These are phyloP conservation scores for Microctenopoma steveboyesi DNA, from an alignment of 2,797 vertebrate genomes.

Conservation along the genomic window DNA sequence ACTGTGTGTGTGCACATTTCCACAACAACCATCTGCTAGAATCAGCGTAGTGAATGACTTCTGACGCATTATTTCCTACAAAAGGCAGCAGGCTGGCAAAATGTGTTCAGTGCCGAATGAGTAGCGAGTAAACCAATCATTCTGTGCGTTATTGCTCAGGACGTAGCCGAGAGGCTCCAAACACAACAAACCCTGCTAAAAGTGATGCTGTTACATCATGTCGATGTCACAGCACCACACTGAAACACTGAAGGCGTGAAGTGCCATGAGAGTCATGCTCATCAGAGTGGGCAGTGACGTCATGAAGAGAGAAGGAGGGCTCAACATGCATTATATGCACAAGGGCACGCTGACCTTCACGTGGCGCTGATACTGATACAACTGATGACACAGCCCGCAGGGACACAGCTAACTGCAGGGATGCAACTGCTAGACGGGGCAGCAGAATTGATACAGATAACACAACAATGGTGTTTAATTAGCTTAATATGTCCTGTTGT, in stretches of 20 bases:
- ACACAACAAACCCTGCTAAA: not conserved
- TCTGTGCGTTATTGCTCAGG: constrained; percentile 5
- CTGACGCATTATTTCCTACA: constrained; percentile 41
- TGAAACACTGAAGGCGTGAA: constrained; percentile 23
- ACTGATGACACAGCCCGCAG: constrained; percentile 51
- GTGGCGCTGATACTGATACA: constrained; percentile 65
- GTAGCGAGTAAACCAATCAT: constrained; percentile 27
- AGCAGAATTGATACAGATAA: constrained; percentile 10
- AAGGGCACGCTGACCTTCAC: constrained; percentile 84
- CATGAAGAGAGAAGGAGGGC: constrained; percentile 58
- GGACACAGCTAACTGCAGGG: constrained; percentile 49
- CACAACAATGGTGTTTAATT: constrained; percentile 10
- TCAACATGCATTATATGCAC: constrained; percentile 75
- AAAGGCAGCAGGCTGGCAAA: constrained; percentile 37
- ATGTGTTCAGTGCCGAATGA: constrained; percentile 29
- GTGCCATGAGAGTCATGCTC: constrained; percentile 42
- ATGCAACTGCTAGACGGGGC: constrained; percentile 35
- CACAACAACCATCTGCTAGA: constrained; percentile 37
- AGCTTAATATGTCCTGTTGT: not conserved
- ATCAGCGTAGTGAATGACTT: constrained; percentile 43
- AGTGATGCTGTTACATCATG: constrained; percentile 3
- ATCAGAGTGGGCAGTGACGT: constrained; percentile 74
- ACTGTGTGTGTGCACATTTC: constrained; percentile 37
- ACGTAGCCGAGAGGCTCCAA: not conserved
- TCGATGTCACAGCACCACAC: constrained; percentile 7